Percentiles rank a stretch among this genome's conserved stretches.
These are phyloP conservation scores for Leiothrix lutea DNA, from an alignment of 2,113 vertebrate species.

Conservation along the genomic window DNA sequence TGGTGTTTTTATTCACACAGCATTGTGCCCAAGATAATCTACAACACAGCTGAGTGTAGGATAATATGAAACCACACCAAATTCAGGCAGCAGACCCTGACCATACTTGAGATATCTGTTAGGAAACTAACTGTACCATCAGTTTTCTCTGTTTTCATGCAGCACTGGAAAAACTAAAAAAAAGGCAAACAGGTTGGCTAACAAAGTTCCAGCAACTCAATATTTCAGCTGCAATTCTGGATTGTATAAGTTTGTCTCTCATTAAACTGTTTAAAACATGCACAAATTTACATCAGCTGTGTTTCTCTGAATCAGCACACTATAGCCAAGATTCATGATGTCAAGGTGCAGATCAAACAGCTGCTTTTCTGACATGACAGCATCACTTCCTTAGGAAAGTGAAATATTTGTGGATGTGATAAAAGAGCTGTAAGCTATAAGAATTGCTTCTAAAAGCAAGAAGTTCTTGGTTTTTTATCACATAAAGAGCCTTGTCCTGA, in stretches of 20 bases:
- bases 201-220: background rate
- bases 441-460: background rate
- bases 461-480: background rate
- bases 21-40: background rate
- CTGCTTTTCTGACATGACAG: background rate
- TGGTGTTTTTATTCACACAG: background rate
- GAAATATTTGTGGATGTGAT: background rate
- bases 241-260: background rate
- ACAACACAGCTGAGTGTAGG: background rate
- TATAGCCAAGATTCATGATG: background rate
- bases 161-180: background rate
- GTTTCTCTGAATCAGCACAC: background rate
- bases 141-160: background rate
- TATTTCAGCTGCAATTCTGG: background rate
- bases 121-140: background rate
- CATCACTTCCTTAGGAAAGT: background rate
- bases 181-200: background rate
- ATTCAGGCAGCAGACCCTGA: background rate
- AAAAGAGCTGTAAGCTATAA: background rate
- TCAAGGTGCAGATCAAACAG: background rate
- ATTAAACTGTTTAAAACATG: too few species aligned
- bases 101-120: background rate
- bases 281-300: background rate
- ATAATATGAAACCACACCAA: background rate
- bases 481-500: background rate